Base-by-base conservation (phyloP, 2,888 invertebrate species). In the Drosophila prolongata region DNA sequence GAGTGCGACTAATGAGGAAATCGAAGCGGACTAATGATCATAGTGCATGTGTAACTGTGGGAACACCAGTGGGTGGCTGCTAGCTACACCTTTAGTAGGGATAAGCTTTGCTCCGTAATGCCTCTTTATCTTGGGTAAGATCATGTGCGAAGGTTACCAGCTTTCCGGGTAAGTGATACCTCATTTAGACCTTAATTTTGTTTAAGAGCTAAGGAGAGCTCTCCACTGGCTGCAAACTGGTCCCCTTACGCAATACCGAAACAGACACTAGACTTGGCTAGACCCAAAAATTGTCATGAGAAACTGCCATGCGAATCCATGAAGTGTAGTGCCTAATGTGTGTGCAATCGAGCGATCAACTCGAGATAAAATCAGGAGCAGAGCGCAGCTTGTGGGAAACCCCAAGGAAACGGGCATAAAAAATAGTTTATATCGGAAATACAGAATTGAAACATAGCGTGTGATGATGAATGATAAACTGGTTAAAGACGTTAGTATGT, bases 1-100 rank as follows among this genome's bases (percentile, higher is more conserved):
- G 81, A 80, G 69, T 81, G 80, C 64, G 49, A 68, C 69, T 84
- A 81, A 87, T 87, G 80, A 87, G 90, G 87, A 87, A 87, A 89
- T 81, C 55, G 73, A 78, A 72, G 58, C 55, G 61, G 19, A 10
- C 47, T 62, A 58, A 68, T 65, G 59, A 47, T 74, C 53, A 34
- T 24, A 38, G 56, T 62, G 40, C 56, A 62, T 6, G 42, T 61
- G 73, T 30, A 55, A 38, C 1, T 19, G 44, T 66, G 52, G 47
- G 13, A 40, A 3, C 6, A 8, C 16, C 42, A 19, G 6, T 13
- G 13, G 34, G 16, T 14, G 37, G 9, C 16, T 42, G 14, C n/a
- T n/a, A 13, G 13, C 10, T 6, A 14, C 38, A 14, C n/a, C 42
- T 47, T 57, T 19, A 16, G 14, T 61, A 70, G 55, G 65, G 52